A percentile compares a stretch with the other conserved stretches of the same genome.
Conservation (phyloP, 1,140 invertebrate species). For the Marisa cornuarietis region DNA sequence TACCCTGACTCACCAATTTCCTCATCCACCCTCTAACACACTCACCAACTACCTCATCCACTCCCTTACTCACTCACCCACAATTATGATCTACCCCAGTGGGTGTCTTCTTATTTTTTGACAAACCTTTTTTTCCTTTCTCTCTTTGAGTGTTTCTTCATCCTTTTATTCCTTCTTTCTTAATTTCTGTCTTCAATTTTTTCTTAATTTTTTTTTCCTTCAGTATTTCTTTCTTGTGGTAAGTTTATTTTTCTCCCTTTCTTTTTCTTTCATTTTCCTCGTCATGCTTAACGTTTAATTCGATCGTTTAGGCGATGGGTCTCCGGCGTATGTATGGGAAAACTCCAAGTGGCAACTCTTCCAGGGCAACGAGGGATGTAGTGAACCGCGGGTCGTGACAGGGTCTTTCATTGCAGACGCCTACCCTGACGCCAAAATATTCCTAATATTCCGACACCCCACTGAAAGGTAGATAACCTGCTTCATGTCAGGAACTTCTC, state of each 20-base stretch:
- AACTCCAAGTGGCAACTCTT: background rate
- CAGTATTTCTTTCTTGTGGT: too few species aligned
- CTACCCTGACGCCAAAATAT: slow-evolving; percentile 9
- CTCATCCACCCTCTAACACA: background rate
- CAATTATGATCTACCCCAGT: background rate
- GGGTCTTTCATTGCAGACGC: slow-evolving; percentile 15
- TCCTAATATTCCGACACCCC: slow-evolving; percentile 16
- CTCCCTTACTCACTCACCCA: background rate
- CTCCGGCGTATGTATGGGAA: slow-evolving; percentile 17
- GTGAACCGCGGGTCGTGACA: slow-evolving; percentile 5
- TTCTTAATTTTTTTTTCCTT: too few species aligned
- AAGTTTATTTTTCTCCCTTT: too few species aligned
- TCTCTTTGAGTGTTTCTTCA: background rate
- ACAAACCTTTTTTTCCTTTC: too few species aligned
- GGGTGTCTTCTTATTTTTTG: background rate
- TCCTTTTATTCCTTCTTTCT: background rate
- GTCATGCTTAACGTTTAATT: too few species aligned
- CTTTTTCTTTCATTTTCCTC: too few species aligned
- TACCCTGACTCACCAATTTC: background rate
- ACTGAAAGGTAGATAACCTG: background rate
- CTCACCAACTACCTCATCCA: background rate
- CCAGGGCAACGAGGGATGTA: slow-evolving; percentile 18
- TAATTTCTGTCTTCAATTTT: too few species aligned
- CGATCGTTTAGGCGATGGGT: slow-evolving; percentile 13
- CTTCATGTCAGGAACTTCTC: background rate